Evolutionary conservation across 2,888 invertebrate genomes (phyloP).

Genomic region (Pandemis cinnamomeana): DNA sequence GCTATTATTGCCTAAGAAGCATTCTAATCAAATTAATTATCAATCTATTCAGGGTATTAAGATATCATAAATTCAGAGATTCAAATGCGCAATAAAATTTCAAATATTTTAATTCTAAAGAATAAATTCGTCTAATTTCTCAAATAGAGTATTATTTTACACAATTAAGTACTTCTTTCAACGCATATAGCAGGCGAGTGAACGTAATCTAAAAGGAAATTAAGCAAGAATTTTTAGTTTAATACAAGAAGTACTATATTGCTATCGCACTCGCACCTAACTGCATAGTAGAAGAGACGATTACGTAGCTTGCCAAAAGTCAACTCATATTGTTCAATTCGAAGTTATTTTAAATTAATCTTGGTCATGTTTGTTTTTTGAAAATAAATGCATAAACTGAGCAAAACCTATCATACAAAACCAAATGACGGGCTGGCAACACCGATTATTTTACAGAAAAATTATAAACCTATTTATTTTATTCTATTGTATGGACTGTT

Average conservation of each 20-base stretch:
- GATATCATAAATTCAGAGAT: background rate
- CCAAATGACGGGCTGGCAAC: background rate
- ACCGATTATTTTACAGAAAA: background rate
- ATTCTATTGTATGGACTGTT: background rate
- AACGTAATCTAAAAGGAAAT: background rate
- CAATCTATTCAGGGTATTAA: no score
- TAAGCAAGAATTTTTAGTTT: background rate
- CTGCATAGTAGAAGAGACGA: background rate
- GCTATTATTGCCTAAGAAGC: no score
- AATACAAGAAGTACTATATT: no score
- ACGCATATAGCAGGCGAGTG: background rate
- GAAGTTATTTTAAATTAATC: background rate
- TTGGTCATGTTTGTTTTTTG: background rate
- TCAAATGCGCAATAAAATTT: background rate
- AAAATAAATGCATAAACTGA: background rate
- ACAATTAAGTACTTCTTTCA: constrained; percentile 1
- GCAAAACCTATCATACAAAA: background rate
- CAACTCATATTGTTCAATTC: background rate
- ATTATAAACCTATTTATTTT: background rate
- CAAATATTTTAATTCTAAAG: background rate
- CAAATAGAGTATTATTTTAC: background rate
- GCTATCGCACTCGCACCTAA: background rate
- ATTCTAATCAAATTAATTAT: no score
- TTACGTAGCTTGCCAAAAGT: background rate
- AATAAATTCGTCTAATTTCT: background rate